Conservation (phyloP, 2,888 invertebrate genomes). For the Charanyca ferruginea region DNA sequence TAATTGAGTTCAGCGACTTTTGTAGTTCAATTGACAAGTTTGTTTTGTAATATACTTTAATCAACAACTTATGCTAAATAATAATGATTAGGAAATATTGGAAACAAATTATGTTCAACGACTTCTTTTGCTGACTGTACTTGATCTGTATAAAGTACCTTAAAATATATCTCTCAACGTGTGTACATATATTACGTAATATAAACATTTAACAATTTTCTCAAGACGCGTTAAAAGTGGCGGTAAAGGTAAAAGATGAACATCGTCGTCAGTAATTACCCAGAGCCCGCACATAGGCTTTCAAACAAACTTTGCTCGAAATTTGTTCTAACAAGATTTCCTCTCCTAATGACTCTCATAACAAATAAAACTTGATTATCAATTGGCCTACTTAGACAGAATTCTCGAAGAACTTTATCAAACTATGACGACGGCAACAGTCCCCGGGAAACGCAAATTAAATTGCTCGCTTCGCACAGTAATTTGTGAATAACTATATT, state of each 20-base stretch:
- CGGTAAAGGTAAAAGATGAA: slow-evolving; percentile 64
- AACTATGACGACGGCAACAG: slow-evolving; percentile 72
- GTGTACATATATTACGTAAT: slow-evolving; percentile 34
- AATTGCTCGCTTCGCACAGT: slow-evolving; percentile 55
- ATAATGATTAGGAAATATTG: too few species aligned
- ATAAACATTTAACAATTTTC: slow-evolving; percentile 60
- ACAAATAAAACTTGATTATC: slow-evolving; percentile 80
- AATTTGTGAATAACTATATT: slow-evolving; percentile 52
- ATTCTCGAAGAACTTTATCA: slow-evolving; percentile 67
- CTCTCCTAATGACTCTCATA: slow-evolving; percentile 74
- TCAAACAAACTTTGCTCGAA: slow-evolving; percentile 72
- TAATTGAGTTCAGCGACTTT: too few species aligned
- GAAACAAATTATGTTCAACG: too few species aligned
- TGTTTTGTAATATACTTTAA: too few species aligned
- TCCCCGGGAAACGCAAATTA: slow-evolving; percentile 61
- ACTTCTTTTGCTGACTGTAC: too few species aligned
- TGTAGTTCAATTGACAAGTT: too few species aligned
- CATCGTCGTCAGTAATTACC: slow-evolving; percentile 70
- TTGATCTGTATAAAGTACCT: slow-evolving; percentile 15
- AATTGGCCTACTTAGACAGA: slow-evolving; percentile 72
- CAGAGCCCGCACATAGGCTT: slow-evolving; percentile 72
- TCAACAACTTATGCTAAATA: too few species aligned
- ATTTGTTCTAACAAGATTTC: slow-evolving; percentile 72
- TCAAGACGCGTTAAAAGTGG: slow-evolving; percentile 57
- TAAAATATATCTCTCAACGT: too few species aligned